A percentile compares a stretch with the other conserved stretches of the same genome.
Evolutionary conservation across 2,113 vertebrate genomes (phyloP).

Genomic region (Callithrix jacchus): DNA sequence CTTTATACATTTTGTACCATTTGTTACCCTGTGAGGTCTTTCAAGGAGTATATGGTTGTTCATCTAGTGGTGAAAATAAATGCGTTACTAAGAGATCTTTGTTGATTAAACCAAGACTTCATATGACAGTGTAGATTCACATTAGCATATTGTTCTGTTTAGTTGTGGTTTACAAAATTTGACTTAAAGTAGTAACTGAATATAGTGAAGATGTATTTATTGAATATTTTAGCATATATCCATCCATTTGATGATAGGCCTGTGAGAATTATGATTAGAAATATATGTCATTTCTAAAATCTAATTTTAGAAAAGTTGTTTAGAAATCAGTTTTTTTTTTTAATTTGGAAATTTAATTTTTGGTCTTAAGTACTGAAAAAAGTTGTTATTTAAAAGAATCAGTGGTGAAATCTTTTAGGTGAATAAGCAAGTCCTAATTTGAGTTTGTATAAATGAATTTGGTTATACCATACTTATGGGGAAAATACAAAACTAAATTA

Average conservation of each 20-base stretch:
- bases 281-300: conserved; percentile 4
- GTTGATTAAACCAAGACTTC: conserved; percentile 45
- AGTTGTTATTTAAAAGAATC: conserved; percentile 6
- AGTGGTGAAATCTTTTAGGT: neutral
- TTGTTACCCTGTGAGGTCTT: conserved; percentile 9
- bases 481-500: neutral
- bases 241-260: neutral
- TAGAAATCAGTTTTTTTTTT: neutral
- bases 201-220: neutral
- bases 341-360: conserved; percentile 23
- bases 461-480: neutral
- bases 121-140: neutral
- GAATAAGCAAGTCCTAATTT: neutral
- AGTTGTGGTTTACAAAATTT: neutral
- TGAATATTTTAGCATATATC: neutral
- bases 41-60: conserved; percentile 3
- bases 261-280: conserved; percentile 1
- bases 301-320: conserved; percentile 24
- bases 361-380: neutral
- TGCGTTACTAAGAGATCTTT: conserved; percentile 2
- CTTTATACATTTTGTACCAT: neutral
- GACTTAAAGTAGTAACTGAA: neutral
- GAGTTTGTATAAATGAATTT: neutral
- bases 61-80: conserved; percentile 37
- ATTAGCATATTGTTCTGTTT: neutral